Evolutionary conservation across 2,888 invertebrate genomes (phyloP).

Genomic region (Drosophila anomalata): DNA sequence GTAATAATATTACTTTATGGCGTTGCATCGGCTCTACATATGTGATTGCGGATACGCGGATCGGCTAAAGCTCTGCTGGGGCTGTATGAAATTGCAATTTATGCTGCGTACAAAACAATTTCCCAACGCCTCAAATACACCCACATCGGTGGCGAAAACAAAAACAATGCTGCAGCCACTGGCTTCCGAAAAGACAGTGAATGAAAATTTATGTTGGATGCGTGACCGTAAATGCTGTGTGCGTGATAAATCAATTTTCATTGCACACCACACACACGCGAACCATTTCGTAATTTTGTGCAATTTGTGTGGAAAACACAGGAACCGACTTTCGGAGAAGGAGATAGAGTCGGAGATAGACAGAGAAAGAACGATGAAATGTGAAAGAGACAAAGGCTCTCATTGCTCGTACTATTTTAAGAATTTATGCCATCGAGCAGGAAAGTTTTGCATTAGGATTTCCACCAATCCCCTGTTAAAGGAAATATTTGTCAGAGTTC

Average conservation of each 20-base stretch:
- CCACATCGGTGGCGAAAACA: conserved; percentile 13
- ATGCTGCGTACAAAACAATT: conserved; percentile 64
- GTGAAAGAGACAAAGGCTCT: conserved; percentile 15
- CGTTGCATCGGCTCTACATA: conserved; percentile 7
- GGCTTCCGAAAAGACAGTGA: conserved; percentile 67
- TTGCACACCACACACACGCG: conserved; percentile 52
- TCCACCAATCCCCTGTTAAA: conserved; percentile 21
- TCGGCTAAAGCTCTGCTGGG: conserved; percentile 24
- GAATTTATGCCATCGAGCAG: conserved; percentile 60
- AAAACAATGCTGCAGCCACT: conserved; percentile 31
- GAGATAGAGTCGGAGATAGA: background rate
- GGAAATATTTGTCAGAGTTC: conserved; percentile 61
- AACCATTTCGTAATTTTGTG: conserved; percentile 70
- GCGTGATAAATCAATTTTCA: conserved; percentile 78
- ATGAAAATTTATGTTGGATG: conserved; percentile 75
- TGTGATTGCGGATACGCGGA: conserved; percentile 10
- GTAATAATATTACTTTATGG: conserved; percentile 8
- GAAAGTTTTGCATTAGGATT: conserved; percentile 26
- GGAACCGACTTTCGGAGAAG: background rate
- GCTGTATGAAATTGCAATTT: conserved; percentile 67
- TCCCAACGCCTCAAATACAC: conserved; percentile 51
- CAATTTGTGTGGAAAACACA: conserved; percentile 50
- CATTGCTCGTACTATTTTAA: conserved; percentile 58
- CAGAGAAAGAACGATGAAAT: background rate
- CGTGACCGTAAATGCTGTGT: conserved; percentile 76